Base-by-base conservation (phyloP, 2,888 invertebrate genomes). In the Quadroppia sp. region DNA sequence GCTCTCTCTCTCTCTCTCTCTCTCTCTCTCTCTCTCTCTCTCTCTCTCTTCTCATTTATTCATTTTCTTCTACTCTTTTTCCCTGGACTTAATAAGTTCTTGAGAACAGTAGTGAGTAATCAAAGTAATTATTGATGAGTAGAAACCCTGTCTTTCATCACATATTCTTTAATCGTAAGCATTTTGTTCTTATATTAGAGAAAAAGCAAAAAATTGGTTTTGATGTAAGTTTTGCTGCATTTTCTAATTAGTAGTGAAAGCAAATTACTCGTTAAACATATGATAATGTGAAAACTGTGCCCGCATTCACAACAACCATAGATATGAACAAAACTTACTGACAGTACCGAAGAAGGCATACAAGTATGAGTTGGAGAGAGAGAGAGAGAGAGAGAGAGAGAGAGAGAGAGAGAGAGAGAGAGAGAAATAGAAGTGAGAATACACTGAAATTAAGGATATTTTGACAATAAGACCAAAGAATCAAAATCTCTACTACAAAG, bases 231-330 rank as follows among this genome's bases (percentile, higher is more conserved):
- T 45, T 11, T 45, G 45, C 45, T 2, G 40, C 13, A 40, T 40
- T 45, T 71, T 53, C 30, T 71, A 71, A 71, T 71, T 71, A 71
- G 71, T 71, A 70, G 28, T 53, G 53, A 71, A 71, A 71, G 71
- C 71, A 71, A 71, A 71, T 71, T 71, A 71, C 53, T 71, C 71
- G 53, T 71, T 71, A 71, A 71, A 71, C 53, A 71, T 50, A 71
- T 48, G 50, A 28, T 71, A 71, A 71, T 71, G 71, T 13, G 48
- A 45, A 71, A 71, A 71, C n/a, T n/a, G 71, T 71, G 71, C 71
- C 71, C 56, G 23, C 42, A 42, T 45, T 71, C 48, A 71, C 50
- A 71, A 50, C 61, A 9, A 36, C 36, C 11, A 4, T 36, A 4
- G 11, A 36, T 36, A 36, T 36, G 36, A 36, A 36, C 36, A 36